Percentiles rank a stretch among this genome's conserved stretches.
Conservation (phyloP, 2,797 vertebrate genomes). For the Sebastolobus alascanus region DNA sequence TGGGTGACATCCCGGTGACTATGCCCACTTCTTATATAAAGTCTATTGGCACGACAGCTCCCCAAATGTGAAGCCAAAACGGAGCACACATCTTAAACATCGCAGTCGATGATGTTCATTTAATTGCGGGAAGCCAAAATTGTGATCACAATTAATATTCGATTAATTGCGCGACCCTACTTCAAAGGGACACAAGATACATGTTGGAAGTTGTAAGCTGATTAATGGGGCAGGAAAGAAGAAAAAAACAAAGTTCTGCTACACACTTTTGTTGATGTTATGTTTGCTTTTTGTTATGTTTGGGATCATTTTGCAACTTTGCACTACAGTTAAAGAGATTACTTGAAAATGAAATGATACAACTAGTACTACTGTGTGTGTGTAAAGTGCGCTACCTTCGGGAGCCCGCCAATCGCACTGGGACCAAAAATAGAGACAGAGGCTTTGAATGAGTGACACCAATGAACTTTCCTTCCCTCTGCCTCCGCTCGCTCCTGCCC, state of each 20-base stretch:
- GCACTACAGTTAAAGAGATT: neutral
- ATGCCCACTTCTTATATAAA: too few relatives aligned
- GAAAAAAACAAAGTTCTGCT: neutral
- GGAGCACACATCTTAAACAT: too few relatives aligned
- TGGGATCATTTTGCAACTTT: neutral
- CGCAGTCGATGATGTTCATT: too few relatives aligned
- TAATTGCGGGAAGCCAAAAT: too few relatives aligned
- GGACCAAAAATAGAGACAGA: constrained; percentile 72
- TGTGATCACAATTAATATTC: too few relatives aligned
- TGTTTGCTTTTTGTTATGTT: neutral
- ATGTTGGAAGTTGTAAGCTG: neutral
- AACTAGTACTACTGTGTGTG: neutral
- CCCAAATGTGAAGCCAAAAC: too few relatives aligned
- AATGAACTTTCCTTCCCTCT: constrained; percentile 80
- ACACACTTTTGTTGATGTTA: neutral
- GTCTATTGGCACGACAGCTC: too few relatives aligned
- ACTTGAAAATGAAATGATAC: neutral
- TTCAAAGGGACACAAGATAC: too few relatives aligned
- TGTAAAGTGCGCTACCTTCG: constrained; percentile 7
- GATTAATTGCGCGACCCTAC: too few relatives aligned
- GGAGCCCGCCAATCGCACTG: constrained; percentile 48
- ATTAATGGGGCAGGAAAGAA: neutral
- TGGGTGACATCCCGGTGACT: too few relatives aligned
- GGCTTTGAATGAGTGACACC: constrained; percentile 77
- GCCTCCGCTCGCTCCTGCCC: constrained; percentile 46